phyloP scores from a whole-genome alignment of 2,888 invertebrate genomes.

The Maniola hyperantus region DNA sequence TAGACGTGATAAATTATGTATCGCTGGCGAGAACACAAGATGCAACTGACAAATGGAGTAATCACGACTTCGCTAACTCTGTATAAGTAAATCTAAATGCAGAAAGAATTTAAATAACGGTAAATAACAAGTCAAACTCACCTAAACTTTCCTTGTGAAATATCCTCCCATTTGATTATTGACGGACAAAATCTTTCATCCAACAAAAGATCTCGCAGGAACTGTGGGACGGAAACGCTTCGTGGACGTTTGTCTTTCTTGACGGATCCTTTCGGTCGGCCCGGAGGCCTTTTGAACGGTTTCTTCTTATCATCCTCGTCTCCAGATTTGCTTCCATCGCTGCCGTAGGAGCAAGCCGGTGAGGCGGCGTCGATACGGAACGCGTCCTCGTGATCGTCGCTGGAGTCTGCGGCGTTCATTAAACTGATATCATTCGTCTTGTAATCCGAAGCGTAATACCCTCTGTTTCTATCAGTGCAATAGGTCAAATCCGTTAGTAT shows the following conservation, averaged over 20 bases:
- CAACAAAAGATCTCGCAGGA: slow-evolving; percentile 90
- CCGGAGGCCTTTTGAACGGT: slow-evolving; percentile 77
- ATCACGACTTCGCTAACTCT: slow-evolving; percentile 56
- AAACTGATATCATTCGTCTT: slow-evolving; percentile 61
- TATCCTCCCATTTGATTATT: slow-evolving; percentile 94
- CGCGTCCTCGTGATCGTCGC: slow-evolving; percentile 71
- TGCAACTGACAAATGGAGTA: slow-evolving; percentile 47
- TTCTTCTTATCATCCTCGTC: slow-evolving; percentile 76
- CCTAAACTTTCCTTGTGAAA: slow-evolving; percentile 91
- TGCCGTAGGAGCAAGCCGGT: slow-evolving; percentile 68
- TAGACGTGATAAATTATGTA: slow-evolving; percentile 64
- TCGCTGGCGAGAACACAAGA: slow-evolving; percentile 49
- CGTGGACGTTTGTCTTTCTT: slow-evolving; percentile 72
- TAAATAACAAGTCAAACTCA: slow-evolving; percentile 49
- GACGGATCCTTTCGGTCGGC: slow-evolving; percentile 80
- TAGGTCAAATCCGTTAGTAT: slow-evolving; percentile 66
- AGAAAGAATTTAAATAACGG: slow-evolving; percentile 1
- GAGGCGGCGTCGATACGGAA: slow-evolving; percentile 68
- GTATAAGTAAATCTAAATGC: slow-evolving; percentile 30
- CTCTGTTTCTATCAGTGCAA: slow-evolving; percentile 61
- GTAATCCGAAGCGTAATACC: slow-evolving; percentile 60
- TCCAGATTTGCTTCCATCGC: slow-evolving; percentile 72
- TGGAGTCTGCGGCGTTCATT: slow-evolving; percentile 61
- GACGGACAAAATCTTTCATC: slow-evolving; percentile 90
- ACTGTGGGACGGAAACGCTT: slow-evolving; percentile 89